Evolutionary conservation across 1,140 invertebrate genomes (phyloP), one percentile per base, ranked within the genome.

Genomic region (Drosophila navojoa): DNA sequence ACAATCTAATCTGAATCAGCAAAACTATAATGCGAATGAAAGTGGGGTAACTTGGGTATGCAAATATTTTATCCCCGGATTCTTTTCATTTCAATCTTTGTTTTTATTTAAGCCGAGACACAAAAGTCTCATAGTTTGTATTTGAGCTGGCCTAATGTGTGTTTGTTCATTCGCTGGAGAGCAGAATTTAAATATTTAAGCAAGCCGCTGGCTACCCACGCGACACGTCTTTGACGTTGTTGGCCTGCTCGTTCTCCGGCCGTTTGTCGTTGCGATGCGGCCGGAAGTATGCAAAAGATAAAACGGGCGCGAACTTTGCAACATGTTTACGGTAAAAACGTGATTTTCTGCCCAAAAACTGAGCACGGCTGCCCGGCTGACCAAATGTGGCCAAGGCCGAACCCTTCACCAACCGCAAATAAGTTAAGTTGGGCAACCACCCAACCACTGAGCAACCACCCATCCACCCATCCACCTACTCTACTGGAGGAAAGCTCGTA

Each of bases 251-350:
- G 44, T 72, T 64, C 52, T 32, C 52, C 25, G 45, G 52, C 45
- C 57, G 57, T 60, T 70, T 76, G 67, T 66, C 42, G 42, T 67
- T 70, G 74, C 47, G 62, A 32, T 44, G 44, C 47, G 79, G 35
- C 64, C 54, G 64, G 57, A 86, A 78, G 75, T 87, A 87, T 72
- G 75, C 82, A 77, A 59, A 79, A 86, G 82, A 86, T 86, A 86
- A 86, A 86, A 77, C 70, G 69, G 71, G 68, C 84, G 84, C 84
- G 84, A 89, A 89, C 79, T 89, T 84, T 89, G 80, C 79, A 89
- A 84, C 85, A 89, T 89, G 84, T 89, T 89, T 89, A 89, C 84
- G 84, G 84, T 89, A 89, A 89, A 89, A 89, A 89, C 84, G 84
- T 89, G 84, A 89, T 89, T 84, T 89, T 89, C 79, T 66, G 84